A percentile compares a stretch with the other conserved stretches of the same genome.
Evolutionary conservation across 1,140 invertebrate genomes (phyloP).

Genomic region (Drosophila takahashii): DNA sequence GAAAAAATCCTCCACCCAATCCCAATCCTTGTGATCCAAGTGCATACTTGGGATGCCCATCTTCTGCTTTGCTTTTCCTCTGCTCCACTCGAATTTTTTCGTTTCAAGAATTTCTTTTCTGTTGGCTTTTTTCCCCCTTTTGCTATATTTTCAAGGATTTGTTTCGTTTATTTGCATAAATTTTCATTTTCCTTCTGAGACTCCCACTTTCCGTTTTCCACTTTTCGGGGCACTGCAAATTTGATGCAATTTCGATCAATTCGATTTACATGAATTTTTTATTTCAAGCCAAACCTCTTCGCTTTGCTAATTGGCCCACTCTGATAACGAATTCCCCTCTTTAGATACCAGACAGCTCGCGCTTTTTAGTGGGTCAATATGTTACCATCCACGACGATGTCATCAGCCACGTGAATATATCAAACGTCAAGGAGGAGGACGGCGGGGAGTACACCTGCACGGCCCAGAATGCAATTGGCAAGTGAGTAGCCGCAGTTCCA

Average conservation of each 20-base stretch:
- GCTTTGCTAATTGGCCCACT: conserved; percentile 60
- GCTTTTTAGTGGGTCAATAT: conserved; percentile 95
- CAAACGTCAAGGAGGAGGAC: conserved; percentile 94
- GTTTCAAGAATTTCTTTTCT: conserved; percentile 38
- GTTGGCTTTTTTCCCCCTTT: conserved; percentile 36
- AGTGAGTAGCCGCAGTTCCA: conserved; percentile 80
- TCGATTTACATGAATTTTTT: conserved; percentile 78
- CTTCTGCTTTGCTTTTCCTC: conserved; percentile 54
- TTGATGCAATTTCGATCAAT: conserved; percentile 81
- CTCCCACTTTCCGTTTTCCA: background rate
- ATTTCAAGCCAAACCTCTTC: conserved; percentile 29
- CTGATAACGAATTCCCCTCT: background rate
- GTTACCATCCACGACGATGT: conserved; percentile 96
- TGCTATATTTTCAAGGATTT: conserved; percentile 71
- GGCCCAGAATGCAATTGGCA: conserved; percentile 92
- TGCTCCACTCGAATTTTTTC: conserved; percentile 47
- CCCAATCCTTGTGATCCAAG: conserved; percentile 17
- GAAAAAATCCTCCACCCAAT: background rate
- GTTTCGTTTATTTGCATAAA: conserved; percentile 82
- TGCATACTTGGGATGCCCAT: conserved; percentile 51
- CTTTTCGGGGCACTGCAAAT: conserved; percentile 53
- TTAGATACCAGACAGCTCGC: conserved; percentile 85
- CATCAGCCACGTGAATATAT: conserved; percentile 97
- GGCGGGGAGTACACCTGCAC: conserved; percentile 96
- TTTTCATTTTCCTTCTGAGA: conserved; percentile 63